A percentile compares a stretch with the other conserved stretches of the same genome.
phyloP scores from a whole-genome alignment of 2,113 vertebrate species.

The Mungos mungo region DNA sequence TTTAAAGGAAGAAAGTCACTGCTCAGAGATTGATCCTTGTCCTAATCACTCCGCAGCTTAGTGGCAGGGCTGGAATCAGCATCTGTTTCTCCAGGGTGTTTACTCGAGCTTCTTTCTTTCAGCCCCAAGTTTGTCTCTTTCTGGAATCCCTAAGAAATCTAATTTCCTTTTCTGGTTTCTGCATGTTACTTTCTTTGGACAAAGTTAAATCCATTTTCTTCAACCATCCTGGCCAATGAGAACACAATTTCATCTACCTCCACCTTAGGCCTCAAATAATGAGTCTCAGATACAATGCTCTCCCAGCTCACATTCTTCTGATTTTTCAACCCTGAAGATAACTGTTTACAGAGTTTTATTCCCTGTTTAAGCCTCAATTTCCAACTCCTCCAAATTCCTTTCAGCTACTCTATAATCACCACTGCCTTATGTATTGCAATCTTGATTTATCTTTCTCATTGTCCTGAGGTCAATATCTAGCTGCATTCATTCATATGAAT shows the following conservation, averaged over 20 bases:
- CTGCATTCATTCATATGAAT: background rate
- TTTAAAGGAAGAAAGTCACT: background rate
- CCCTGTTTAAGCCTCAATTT: background rate
- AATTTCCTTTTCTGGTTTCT: conserved; percentile 48
- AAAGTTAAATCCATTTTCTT: conserved; percentile 1
- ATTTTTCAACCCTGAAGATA: background rate
- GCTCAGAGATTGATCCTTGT: background rate
- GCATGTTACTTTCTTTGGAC: conserved; percentile 6
- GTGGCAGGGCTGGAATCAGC: background rate
- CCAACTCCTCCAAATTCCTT: background rate
- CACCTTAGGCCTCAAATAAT: background rate
- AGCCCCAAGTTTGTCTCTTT: background rate
- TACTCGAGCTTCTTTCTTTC: background rate
- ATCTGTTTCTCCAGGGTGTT: background rate
- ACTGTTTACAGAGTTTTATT: background rate
- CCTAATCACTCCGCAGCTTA: background rate
- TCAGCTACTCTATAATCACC: background rate
- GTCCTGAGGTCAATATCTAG: background rate
- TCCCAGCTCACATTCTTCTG: background rate
- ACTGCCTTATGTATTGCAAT: background rate
- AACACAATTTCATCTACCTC: background rate
- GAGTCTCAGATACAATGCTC: background rate
- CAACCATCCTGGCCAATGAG: background rate
- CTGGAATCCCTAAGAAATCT: conserved; percentile 29
- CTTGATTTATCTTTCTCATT: background rate